Base-by-base conservation (phyloP, 1,140 invertebrate genomes). In the Pseudomyrmex cubaensis region DNA sequence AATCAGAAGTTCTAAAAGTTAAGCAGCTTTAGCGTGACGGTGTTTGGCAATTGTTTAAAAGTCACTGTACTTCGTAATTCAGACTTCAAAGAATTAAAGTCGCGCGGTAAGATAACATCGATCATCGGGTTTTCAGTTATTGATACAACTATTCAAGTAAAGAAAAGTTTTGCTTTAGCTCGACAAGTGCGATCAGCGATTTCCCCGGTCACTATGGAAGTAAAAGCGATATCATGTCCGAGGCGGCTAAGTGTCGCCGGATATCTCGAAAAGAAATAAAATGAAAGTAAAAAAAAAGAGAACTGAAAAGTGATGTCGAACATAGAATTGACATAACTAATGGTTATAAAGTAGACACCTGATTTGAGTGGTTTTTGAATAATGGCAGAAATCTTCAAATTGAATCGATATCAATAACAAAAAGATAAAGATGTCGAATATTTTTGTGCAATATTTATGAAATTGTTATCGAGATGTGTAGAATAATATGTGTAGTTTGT, bases 321-420 rank as follows among this genome's bases (percentile, higher is more conserved):
- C 64, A 78, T 12, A 20, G 72, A 80, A 80, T 80, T 80, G 76
- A 80, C 44, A 80, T 80, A 80, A 72, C 66, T 80, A 80, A 80
- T 80, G 66, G 66, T 80, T 80, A 70, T 78, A 69, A 76, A 70
- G 64, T 70, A 80, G 72, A 54, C 46, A 80, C 20, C 70, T 35
- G 35, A 35, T 35, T 35, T 7, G 17, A 20, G 35, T 61, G 59
- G 61, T 50, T 80, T 52, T 61, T 44, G 7, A 70, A 70, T 59
- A 59, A 54, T 48, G 56, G 48, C 64, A 72, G 54, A 59, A 80
- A 70, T 70, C 2, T 80, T 80, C n/a, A 12, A 80, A 59, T 70
- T 72, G 10, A 77, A 77, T 77, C 74, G 12, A 76, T 76, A 64
- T 66, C 9, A 7, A 50, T 20, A 44, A 46, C 15, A 22, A 78